These are phyloP conservation scores for Paramuricea clavata DNA, from an alignment of 92 coral and sea anemone species.

Conservation along the genomic window DNA sequence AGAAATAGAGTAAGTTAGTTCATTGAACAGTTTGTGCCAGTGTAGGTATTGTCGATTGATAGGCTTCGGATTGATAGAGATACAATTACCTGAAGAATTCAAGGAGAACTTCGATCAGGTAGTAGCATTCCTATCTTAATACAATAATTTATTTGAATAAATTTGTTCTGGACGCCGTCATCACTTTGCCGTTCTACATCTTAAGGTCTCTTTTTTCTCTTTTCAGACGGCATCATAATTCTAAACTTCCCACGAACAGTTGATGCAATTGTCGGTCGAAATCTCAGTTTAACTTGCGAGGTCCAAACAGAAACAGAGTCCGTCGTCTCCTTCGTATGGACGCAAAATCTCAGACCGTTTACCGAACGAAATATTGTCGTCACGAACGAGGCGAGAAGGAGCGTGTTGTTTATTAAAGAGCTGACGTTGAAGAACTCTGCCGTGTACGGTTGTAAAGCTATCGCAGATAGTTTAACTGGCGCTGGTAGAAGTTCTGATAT, in stretches of 20 bases:
- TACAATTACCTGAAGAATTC: no score
- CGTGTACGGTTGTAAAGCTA: slow-evolving; percentile 20
- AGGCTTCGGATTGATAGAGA: no score
- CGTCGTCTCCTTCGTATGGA: slow-evolving; percentile 12
- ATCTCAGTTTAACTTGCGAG: slow-evolving; percentile 12
- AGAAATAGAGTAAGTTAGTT: no score
- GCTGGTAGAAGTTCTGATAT: not conserved
- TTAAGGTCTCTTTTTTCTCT: not conserved
- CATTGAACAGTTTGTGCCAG: no score
- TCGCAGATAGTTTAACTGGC: slow-evolving; percentile 2
- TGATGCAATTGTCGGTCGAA: slow-evolving; percentile 14
- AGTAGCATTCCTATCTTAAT: no score
- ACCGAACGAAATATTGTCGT: not conserved
- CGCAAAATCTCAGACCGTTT: not conserved
- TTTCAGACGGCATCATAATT: slow-evolving; percentile 14
- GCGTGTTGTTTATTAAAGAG: not conserved
- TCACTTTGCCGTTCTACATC: no score
- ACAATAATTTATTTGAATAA: no score
- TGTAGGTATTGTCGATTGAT: no score
- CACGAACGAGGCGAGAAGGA: not conserved
- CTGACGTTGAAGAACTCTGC: slow-evolving; percentile 19
- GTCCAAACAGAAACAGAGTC: slow-evolving; percentile 13
- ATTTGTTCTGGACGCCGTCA: no score
- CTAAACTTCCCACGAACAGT: slow-evolving; percentile 6
- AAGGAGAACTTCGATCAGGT: no score